Evolutionary conservation across 2,113 vertebrate species (phyloP), one percentile per base, ranked within the genome.

Genomic region (Centropus bengalensis): DNA sequence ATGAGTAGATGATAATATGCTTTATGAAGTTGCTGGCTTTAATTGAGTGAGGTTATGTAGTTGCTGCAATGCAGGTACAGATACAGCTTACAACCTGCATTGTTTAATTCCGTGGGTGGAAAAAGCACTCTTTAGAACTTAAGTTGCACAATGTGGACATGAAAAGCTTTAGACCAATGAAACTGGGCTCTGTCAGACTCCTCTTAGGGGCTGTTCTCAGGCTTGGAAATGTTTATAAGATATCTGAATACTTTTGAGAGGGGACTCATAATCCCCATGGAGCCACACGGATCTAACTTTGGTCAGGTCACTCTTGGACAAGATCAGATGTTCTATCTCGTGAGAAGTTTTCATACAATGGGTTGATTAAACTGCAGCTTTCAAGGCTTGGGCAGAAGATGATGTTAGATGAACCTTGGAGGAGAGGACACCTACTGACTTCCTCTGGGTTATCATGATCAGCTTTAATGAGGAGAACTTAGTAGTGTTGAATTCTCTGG

Each of bases 401-500:
- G 19, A 23, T 40, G 33, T 51, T 67, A 74, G 71, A 42, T 81
- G 79, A 90, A 78, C 69, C 56, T 80, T 63, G 74, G 40, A 64
- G 88, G 66, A 89, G 77, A 71, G 92, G 73, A 58, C 60, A 91
- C 76, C 82, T 71, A 45, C 80, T 86, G 56, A 81, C 64, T 95
- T 86, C 44, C 86, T 92, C 52, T 87, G 81, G 52, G n/a, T 87
- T 93, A 58, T 76, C 54, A 16, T 79, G 68, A 75, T 89, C 30
- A 62, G n/a, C 51, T 89, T 86, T 58, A 84, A 38, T 33, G 63
- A 91, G 62, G 71, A 84, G 66, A 69, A 76, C 22, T 93, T 93
- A 27, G 3, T 58, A 93, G 89, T 30, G 70, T 81, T 13, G 6
- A 52, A 49, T 78, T 91, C 36, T 85, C 27, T 58, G 47, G 12